A percentile compares a stretch with the other conserved stretches of the same genome.
These are phyloP conservation scores for Oxygymnocypris stewartii DNA, from an alignment of 2,113 vertebrate species.

Conservation along the genomic window DNA sequence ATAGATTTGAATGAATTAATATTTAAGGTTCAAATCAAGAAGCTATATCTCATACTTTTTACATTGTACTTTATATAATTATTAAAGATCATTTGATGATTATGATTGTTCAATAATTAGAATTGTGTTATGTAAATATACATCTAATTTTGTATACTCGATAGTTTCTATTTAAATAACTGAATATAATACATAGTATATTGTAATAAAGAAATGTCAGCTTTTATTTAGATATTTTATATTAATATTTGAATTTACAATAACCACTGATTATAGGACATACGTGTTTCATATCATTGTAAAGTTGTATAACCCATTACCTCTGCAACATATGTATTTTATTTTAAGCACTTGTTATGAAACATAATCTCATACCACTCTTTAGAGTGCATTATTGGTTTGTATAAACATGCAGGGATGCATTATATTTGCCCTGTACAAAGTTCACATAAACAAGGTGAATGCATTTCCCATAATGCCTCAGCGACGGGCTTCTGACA, in stretches of 20 bases:
- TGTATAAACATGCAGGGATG: not conserved
- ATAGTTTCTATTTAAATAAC: too few species aligned
- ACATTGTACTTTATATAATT: too few species aligned
- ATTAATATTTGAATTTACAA: not conserved
- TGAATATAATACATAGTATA: too few species aligned
- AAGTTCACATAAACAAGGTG: slow-evolving; percentile 36
- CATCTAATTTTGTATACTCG: too few species aligned
- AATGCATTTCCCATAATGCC: slow-evolving; percentile 40
- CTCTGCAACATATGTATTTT: slow-evolving; percentile 2
- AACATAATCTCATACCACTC: slow-evolving; percentile 6
- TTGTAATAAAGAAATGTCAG: not conserved
- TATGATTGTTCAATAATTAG: too few species aligned
- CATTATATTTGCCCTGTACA: slow-evolving; percentile 6
- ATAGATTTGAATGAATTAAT: too few species aligned
- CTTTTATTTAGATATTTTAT: not conserved
- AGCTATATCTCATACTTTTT: too few species aligned
- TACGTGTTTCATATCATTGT: not conserved
- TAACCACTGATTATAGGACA: not conserved
- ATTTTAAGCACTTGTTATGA: slow-evolving; percentile 11
- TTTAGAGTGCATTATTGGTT: not conserved
- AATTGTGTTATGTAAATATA: too few species aligned
- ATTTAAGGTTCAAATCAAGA: too few species aligned
- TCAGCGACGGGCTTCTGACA: slow-evolving; percentile 39
- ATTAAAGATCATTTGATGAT: too few species aligned
- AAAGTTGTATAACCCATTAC: slow-evolving; percentile 7